Conservation (phyloP, 1,140 invertebrate species). For the Drosophila novamexicana region DNA sequence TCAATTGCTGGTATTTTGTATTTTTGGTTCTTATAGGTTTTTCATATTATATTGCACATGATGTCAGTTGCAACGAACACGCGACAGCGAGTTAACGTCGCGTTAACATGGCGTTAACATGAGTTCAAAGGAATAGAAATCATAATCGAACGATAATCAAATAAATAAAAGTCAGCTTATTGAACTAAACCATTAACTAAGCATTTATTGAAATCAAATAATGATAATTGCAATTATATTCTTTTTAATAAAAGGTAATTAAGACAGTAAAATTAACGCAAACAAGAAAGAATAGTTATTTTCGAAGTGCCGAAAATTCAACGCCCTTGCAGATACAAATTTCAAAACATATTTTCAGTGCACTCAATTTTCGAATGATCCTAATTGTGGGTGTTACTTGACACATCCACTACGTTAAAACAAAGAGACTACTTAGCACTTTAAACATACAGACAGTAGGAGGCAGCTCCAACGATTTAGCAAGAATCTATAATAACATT, state of each 20-base stretch:
- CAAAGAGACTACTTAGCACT: background rate
- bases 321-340: background rate
- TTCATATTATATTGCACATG: constrained; percentile 23
- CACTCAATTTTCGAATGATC: background rate
- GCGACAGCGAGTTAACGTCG: constrained; percentile 15
- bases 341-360: background rate
- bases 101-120: constrained; percentile 5
- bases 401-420: too few species aligned
- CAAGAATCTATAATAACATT: background rate
- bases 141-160: constrained; percentile 7
- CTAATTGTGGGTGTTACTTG: too few species aligned
- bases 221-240: constrained; percentile 39
- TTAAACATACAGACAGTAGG: background rate
- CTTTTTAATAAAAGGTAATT: constrained; percentile 25
- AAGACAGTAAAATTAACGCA: constrained; percentile 27
- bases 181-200: constrained; percentile 77
- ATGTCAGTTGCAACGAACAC: constrained; percentile 19
- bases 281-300: background rate
- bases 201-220: constrained; percentile 69
- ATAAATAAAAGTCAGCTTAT: constrained; percentile 32
- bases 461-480: too few species aligned
- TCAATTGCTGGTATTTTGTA: constrained; percentile 6
- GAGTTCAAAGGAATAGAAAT: background rate
- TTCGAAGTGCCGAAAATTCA: background rate
- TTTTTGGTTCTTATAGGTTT: constrained; percentile 20